Evolutionary conservation across 2,797 vertebrate species (phyloP).

Genomic region (Petrocephalus schoutedeni): DNA sequence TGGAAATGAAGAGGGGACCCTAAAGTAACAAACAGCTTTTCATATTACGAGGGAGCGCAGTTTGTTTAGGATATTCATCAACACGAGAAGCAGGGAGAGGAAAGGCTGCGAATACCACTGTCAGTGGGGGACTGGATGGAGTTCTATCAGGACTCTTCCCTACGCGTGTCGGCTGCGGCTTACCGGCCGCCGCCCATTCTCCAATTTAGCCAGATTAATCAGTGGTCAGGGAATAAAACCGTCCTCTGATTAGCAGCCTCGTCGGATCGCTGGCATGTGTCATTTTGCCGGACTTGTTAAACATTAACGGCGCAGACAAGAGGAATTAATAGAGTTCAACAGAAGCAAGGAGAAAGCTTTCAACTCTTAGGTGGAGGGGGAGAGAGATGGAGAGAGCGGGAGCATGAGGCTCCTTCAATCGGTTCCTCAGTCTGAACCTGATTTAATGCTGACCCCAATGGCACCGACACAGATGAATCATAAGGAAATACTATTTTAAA

Average conservation of each 20-base stretch:
- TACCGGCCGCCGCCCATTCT: constrained; percentile 58
- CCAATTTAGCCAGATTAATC: constrained; percentile 64
- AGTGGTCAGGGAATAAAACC: constrained; percentile 56
- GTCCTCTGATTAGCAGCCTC: constrained; percentile 71
- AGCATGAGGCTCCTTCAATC: constrained; percentile 32
- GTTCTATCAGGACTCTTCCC: constrained; percentile 41
- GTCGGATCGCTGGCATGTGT: constrained; percentile 56
- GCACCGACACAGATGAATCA: neutral
- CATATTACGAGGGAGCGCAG: neutral
- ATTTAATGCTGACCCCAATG: constrained; percentile 9
- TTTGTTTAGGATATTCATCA: constrained; percentile 15
- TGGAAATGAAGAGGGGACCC: neutral
- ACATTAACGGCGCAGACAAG: constrained; percentile 60
- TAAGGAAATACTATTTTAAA: neutral
- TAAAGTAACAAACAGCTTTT: neutral
- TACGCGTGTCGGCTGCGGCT: constrained; percentile 55
- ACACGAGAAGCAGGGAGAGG: neutral
- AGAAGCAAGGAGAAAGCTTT: constrained; percentile 35
- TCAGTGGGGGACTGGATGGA: constrained; percentile 16
- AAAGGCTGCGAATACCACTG: neutral
- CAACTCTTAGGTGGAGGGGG: neutral
- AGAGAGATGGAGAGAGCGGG: constrained; percentile 5
- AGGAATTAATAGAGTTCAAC: constrained; percentile 65
- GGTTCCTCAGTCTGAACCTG: constrained; percentile 33
- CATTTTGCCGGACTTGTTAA: constrained; percentile 63